These are phyloP conservation scores for Microtus ochrogaster DNA, from an alignment of 2,113 vertebrate species.

Conservation along the genomic window DNA sequence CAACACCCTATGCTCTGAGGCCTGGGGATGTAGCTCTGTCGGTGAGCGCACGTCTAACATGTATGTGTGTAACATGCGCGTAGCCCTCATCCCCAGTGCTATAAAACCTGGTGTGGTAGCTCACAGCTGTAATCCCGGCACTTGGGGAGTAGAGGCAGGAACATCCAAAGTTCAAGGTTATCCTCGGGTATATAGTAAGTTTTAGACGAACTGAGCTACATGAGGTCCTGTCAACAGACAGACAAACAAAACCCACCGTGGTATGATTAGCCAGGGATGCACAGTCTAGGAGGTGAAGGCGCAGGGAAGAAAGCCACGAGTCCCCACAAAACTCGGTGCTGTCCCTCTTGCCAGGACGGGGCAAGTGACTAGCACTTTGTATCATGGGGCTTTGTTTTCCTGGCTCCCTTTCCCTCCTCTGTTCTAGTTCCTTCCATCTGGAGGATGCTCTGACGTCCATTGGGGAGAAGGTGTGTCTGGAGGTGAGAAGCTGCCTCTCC, in stretches of 20 bases:
- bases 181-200: background rate
- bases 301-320: background rate
- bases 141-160: background rate
- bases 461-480: slow-evolving; percentile 93
- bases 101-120: background rate
- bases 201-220: background rate
- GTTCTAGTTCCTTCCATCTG: slow-evolving; percentile 89
- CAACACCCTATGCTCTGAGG: background rate
- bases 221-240: background rate
- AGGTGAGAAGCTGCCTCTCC: slow-evolving; percentile 90
- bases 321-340: background rate
- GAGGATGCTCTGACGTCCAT: slow-evolving; percentile 90
- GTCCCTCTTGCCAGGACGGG: background rate
- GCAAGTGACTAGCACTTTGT: rapidly evolving
- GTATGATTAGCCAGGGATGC: no score
- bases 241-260: background rate
- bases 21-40: background rate
- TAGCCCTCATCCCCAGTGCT: background rate
- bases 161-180: background rate
- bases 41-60: background rate
- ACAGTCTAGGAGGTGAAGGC: background rate
- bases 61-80: background rate
- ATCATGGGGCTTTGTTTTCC: background rate
- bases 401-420: background rate
- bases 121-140: background rate